Conservation (phyloP, 2,888 invertebrate species). For the Ariolimax columbianus region DNA sequence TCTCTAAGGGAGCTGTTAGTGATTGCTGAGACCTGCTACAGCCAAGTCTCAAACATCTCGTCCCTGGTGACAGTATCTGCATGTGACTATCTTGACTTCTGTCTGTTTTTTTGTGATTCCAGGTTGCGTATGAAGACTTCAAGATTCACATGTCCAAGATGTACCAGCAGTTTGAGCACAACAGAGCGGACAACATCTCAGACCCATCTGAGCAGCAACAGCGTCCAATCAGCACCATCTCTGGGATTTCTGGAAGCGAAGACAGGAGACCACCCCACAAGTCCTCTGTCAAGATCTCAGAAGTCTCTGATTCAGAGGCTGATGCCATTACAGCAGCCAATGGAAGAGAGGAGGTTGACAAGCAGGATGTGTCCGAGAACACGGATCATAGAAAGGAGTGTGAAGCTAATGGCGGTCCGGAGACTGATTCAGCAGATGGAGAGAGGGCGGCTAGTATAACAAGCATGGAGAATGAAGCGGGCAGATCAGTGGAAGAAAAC, state of each 20-base stretch:
- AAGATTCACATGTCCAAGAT: constrained; percentile 97
- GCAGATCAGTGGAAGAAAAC: constrained; percentile 55
- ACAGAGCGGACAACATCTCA: constrained; percentile 95
- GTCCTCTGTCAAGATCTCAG: constrained; percentile 72
- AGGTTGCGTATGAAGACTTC: constrained; percentile 98
- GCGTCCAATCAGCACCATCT: constrained; percentile 96
- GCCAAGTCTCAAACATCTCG: too few species aligned
- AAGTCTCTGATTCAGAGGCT: constrained; percentile 61
- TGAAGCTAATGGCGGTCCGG: constrained; percentile 50
- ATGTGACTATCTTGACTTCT: too few species aligned
- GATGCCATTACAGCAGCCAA: constrained; percentile 54
- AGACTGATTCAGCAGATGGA: constrained; percentile 16
- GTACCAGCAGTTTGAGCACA: constrained; percentile 88
- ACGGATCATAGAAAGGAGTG: not conserved
- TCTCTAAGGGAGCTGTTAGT: too few species aligned
- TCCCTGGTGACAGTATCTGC: too few species aligned
- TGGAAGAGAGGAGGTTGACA: constrained; percentile 39
- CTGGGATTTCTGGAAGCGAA: constrained; percentile 82
- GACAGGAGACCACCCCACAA: constrained; percentile 62
- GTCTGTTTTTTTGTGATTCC: not conserved
- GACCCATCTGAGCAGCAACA: constrained; percentile 95
- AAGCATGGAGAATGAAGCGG: constrained; percentile 32
- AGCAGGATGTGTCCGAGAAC: not conserved
- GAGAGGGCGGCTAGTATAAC: not conserved
- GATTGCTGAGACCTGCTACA: too few species aligned